Evolutionary conservation across 2,113 vertebrate genomes (phyloP), one percentile per base, ranked within the genome.

Genomic region (Plestiodon gilberti): DNA sequence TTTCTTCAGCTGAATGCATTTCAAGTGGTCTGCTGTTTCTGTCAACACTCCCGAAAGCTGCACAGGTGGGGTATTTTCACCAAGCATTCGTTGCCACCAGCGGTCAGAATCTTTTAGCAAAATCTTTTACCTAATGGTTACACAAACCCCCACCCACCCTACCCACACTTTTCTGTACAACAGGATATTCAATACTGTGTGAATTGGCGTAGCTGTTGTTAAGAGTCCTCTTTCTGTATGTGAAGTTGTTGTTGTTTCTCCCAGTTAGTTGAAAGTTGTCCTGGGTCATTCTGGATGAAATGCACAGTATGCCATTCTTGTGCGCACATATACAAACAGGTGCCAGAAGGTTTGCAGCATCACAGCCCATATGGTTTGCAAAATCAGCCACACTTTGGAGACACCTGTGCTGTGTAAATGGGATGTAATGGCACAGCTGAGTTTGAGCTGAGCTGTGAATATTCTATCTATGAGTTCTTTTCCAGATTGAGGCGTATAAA

Each of bases 361-460:
- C 61, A 18, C n/a, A 89, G 86, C 78, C 90, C 82, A 83, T 83
- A 89, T 55, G 88, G 64, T 69, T 43, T 89, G 79, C 14, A 69
- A 91, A 91, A n/a, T 64, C 71, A 92, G 33, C 38, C 70, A 75
- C 57, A 84, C 85, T 89, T 87, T 48, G 43, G 5, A 90, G 17
- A 90, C 35, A 88, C 89, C 78, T 93, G 61, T 83, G 70, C 25
- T 91, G 82, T 67, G 57, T 30, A 80, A 83, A 28, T 76, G 57
- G 20, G 55, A 1, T 62, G 1, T 64, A 59, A 70, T 74, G 70
- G 2, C 78, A 86, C 89, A 84, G 81, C 18, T 17, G 30, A 13
- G 40, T 74, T 52, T 86, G 30, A 59, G 38, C 82, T 73, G 85
- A 83, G 85, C 14, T 18, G 9, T 69, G 83, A 69, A 88, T 74